Evolutionary conservation across 2,113 vertebrate genomes (phyloP).

Genomic region (Vanacampus margaritifer): DNA sequence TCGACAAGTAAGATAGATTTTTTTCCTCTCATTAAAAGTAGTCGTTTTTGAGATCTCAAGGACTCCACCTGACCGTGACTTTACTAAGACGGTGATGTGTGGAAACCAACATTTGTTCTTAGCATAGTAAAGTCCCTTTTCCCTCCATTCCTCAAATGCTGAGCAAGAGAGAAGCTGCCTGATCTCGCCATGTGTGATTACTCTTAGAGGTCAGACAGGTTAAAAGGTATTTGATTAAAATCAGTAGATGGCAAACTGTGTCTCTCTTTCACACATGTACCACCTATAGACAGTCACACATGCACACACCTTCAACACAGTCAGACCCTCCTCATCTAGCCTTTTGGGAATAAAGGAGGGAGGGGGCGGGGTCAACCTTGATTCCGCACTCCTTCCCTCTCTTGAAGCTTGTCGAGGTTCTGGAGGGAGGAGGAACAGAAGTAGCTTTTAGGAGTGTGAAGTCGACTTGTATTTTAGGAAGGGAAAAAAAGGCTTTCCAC

Average conservation of each 20-base stretch:
- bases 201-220: conserved; percentile 73
- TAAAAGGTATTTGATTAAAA: conserved; percentile 84
- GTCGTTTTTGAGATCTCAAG: not conserved
- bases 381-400: conserved; percentile 37
- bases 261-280: conserved; percentile 39
- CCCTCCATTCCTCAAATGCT: conserved; percentile 50
- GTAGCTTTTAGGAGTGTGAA: conserved; percentile 39
- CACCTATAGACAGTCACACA: conserved; percentile 16
- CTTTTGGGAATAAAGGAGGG: conserved; percentile 68
- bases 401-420: conserved; percentile 49
- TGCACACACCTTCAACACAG: conserved; percentile 48
- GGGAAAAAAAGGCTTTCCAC: conserved; percentile 77
- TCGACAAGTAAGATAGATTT: too few species aligned
- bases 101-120: conserved; percentile 28
- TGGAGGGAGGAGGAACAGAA: conserved; percentile 42
- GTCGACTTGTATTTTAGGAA: conserved; percentile 70
- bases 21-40: not conserved
- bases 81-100: conserved; percentile 46
- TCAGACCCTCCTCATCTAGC: conserved; percentile 42
- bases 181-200: conserved; percentile 71
- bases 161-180: conserved; percentile 57
- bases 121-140: too few species aligned
- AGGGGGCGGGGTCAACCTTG: conserved; percentile 55
- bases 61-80: not conserved
- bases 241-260: conserved; percentile 76